Base-by-base conservation (phyloP, 1,140 invertebrate species). In the Cepaea nemoralis region DNA sequence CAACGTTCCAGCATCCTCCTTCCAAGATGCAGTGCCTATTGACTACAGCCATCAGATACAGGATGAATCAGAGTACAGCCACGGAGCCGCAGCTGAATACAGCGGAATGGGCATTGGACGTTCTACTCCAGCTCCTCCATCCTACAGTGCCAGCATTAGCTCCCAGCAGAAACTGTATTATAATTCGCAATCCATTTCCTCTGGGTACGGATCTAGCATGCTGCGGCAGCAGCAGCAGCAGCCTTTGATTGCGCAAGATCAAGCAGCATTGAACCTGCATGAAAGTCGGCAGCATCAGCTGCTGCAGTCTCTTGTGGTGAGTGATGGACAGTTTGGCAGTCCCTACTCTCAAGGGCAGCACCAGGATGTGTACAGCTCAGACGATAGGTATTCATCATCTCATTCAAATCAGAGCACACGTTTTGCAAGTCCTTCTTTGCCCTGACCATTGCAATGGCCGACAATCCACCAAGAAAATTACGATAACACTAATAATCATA, bases 1-100 rank as follows among this genome's bases (percentile, higher is more conserved):
- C 42, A 78, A 78, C 40, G 59, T 78, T 27, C 77, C 77, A 10
- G 31, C 71, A 8, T 74, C 71, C 3, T 3, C 39, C n/a, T 77
- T 48, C 31, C 75, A 59, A 22, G 75, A 77, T 39, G 75, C 75
- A 22, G 24, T 33, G 10, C 35, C 75, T 5, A 6, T 63, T 35
- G 75, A 77, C 35, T 77, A 59, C 55, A 63, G 75, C 55, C 75
- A 71, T 6, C 37, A 77, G 48, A 75, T 75, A 5, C 69, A 70
- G 27, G 27, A 31, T 10, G 27, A n/a, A 5, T 42, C 19, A 2
- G 71, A 48, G 16, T 74, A 48, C 42, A 74, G 19, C 31, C 42
- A 1, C 33, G 33, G 50, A 16, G 14, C 71, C n/a, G 42, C 16
- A n/a, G 10, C 48, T 77, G 75, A 77, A 19, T 50, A 77, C 24